Percentiles rank a stretch among this genome's conserved stretches.
Evolutionary conservation across 2,113 vertebrate genomes (phyloP).

Genomic region (Crocuta crocuta): DNA sequence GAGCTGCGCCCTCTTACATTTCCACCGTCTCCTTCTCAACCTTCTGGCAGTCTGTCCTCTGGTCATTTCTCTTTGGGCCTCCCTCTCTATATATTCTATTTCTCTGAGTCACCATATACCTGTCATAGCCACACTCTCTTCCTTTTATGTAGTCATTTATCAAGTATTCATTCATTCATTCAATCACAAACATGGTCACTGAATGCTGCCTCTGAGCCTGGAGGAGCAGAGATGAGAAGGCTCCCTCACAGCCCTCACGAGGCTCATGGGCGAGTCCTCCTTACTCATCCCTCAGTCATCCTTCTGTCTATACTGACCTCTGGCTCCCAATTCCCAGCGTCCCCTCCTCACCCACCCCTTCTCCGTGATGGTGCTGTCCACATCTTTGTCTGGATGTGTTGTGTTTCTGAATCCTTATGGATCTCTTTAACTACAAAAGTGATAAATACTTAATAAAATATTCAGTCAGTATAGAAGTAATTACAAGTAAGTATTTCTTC

Average conservation of each 20-base stretch:
- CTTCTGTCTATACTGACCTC: not conserved
- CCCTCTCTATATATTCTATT: not conserved
- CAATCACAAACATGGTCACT: not conserved
- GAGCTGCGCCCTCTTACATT: not conserved
- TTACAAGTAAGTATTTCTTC: not conserved
- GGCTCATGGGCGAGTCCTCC: not conserved
- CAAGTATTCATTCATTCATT: not conserved
- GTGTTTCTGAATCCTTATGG: not conserved
- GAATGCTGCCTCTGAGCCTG: not conserved
- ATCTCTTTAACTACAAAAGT: not conserved
- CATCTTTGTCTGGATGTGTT: not conserved
- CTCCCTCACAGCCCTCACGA: fast-evolving
- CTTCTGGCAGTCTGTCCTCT: not conserved
- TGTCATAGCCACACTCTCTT: not conserved
- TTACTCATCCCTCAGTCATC: not conserved
- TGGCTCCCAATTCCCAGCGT: not conserved
- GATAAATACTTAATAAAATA: not conserved
- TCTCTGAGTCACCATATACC: not conserved
- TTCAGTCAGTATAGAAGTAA: not conserved
- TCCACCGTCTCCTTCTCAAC: not conserved
- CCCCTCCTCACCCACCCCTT: not conserved
- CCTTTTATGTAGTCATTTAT: not conserved
- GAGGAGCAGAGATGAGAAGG: not conserved
- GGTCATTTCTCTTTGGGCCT: not conserved
- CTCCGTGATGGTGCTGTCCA: not conserved